Percentiles rank a stretch among this genome's conserved stretches.
phyloP scores from a whole-genome alignment of 2,113 vertebrate genomes.

The Pongo abelii region DNA sequence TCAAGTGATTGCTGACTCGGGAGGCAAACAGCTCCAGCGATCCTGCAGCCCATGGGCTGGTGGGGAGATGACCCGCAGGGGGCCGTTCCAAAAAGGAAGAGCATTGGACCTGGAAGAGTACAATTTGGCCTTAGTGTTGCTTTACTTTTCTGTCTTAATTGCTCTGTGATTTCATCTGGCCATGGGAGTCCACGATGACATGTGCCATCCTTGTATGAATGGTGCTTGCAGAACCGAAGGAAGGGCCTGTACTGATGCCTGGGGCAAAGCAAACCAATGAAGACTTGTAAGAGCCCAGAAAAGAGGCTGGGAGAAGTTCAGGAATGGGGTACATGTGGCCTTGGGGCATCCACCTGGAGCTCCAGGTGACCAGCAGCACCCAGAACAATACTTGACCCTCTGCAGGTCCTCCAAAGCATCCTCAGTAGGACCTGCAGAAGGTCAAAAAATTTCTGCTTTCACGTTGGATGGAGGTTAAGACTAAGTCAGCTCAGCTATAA shows the following conservation, averaged over 20 bases:
- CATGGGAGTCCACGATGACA: neutral
- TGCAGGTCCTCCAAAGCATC: neutral
- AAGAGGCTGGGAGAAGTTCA: neutral
- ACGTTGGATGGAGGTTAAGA: neutral
- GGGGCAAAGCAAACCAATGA: neutral
- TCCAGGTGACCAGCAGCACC: neutral
- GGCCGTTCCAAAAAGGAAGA: too few relatives aligned
- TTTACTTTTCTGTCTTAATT: neutral
- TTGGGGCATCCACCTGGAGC: neutral
- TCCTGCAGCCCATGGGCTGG: too few relatives aligned
- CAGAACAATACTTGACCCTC: too few relatives aligned
- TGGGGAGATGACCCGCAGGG: neutral
- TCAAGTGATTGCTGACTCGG: neutral
- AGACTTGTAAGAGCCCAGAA: neutral
- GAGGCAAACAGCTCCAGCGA: neutral
- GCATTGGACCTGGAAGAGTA: neutral
- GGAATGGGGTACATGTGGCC: too few relatives aligned
- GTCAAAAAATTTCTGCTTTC: neutral
- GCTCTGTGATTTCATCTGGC: neutral
- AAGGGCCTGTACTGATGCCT: too few relatives aligned
- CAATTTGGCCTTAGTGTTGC: neutral
- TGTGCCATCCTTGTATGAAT: neutral
- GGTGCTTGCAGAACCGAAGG: neutral
- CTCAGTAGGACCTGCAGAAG: neutral
- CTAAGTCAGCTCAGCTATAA: neutral